Conservation (phyloP, 92 coral and sea anemone genomes). For the Pocillopora grandis region DNA sequence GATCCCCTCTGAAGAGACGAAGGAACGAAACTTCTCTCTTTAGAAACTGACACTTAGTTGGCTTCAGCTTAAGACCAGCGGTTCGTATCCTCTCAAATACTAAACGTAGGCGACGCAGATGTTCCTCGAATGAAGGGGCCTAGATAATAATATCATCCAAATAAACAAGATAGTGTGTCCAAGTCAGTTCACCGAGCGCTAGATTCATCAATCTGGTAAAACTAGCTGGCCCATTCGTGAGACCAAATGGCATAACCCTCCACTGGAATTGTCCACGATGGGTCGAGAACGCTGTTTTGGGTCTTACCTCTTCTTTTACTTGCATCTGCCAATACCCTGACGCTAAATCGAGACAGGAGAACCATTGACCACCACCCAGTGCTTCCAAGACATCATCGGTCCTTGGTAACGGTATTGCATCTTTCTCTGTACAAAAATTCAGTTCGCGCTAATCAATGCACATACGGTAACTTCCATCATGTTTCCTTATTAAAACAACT, state of each 20-base stretch:
- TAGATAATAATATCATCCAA: conserved; percentile 55
- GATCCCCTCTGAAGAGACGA: too few relatives aligned
- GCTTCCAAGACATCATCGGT: conserved; percentile 51
- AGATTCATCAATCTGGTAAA: conserved; percentile 41
- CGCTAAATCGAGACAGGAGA: not conserved
- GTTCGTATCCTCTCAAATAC: conserved; percentile 37
- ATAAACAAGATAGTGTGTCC: conserved; percentile 54
- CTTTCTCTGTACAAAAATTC: conserved; percentile 45
- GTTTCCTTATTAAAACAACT: not conserved
- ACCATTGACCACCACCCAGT: too few relatives aligned
- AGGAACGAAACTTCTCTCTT: not conserved
- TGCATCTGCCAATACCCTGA: conserved; percentile 36
- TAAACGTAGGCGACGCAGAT: conserved; percentile 40
- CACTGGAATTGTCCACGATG: conserved; percentile 44
- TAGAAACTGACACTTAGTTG: conserved; percentile 40
- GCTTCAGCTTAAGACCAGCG: conserved; percentile 32
- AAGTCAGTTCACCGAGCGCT: conserved; percentile 48
- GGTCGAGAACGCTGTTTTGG: conserved; percentile 29
- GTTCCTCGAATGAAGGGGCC: conserved; percentile 23
- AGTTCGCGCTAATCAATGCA: not conserved
- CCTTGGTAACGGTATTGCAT: conserved; percentile 55
- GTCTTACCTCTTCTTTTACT: conserved; percentile 7
- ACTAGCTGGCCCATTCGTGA: conserved; percentile 48
- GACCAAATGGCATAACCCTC: conserved; percentile 26
- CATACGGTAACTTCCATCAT: conserved; percentile 19